Percentiles rank a stretch among this genome's conserved stretches.
Conservation (phyloP, 2,888 invertebrate genomes). For the Thera obeliscata region DNA sequence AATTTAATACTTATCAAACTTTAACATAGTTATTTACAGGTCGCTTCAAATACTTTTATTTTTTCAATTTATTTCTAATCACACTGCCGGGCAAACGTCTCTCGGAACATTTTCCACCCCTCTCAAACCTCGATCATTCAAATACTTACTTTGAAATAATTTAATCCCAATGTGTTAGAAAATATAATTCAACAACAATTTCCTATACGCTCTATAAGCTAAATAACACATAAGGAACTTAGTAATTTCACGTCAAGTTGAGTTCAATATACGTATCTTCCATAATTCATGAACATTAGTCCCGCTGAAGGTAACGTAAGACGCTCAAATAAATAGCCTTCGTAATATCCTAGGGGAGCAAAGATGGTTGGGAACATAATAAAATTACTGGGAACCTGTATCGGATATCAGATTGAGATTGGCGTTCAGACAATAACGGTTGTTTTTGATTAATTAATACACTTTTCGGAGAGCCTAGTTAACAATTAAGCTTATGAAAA, state of each 20-base stretch:
- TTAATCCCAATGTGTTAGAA: neutral
- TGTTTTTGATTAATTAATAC: slow-evolving; percentile 16
- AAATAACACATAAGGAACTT: slow-evolving; percentile 28
- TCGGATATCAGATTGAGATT: slow-evolving; percentile 39
- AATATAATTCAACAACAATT: slow-evolving; percentile 2
- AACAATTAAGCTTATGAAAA: too few species aligned
- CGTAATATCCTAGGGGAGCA: slow-evolving; percentile 38
- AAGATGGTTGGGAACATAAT: slow-evolving; percentile 35
- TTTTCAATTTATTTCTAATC: too few species aligned
- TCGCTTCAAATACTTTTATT: too few species aligned
- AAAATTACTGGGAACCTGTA: slow-evolving; percentile 36
- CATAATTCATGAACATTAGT: slow-evolving; percentile 69
- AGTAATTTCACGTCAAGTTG: slow-evolving; percentile 44
- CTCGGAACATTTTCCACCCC: too few species aligned
- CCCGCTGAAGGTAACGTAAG: slow-evolving; percentile 44
- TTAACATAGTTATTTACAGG: too few species aligned
- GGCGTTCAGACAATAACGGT: slow-evolving; percentile 22
- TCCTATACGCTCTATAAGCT: neutral
- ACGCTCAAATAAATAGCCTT: slow-evolving; percentile 43
- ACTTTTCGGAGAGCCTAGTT: neutral
- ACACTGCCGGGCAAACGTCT: too few species aligned
- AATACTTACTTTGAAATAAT: too few species aligned
- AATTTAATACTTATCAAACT: too few species aligned
- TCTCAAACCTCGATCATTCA: too few species aligned
- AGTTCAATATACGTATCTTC: slow-evolving; percentile 49